These are phyloP conservation scores for Melanotaenia boesemani DNA, from an alignment of 2,797 vertebrate genomes.

Conservation along the genomic window DNA sequence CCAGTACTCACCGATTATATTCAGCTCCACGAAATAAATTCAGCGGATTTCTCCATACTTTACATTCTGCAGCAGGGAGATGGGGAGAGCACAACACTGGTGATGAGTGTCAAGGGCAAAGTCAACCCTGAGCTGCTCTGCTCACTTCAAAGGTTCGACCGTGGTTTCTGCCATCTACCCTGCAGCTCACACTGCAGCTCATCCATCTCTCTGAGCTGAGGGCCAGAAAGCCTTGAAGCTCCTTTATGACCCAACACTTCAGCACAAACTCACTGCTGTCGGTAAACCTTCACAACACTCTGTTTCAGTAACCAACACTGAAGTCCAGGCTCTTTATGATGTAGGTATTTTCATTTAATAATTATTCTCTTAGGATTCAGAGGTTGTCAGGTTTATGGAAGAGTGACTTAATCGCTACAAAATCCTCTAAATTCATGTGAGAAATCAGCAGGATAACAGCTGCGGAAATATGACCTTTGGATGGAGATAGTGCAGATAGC, in stretches of 20 bases:
- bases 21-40: conserved; percentile 98
- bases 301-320: not conserved
- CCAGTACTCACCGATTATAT: conserved; percentile 93
- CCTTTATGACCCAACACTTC: conserved; percentile 20
- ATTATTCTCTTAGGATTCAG: not conserved
- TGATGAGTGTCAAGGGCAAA: conserved; percentile 41
- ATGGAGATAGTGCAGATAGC: not conserved
- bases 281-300: not conserved
- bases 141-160: conserved; percentile 40
- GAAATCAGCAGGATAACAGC: not conserved
- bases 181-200: conserved; percentile 23
- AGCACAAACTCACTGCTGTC: conserved; percentile 4
- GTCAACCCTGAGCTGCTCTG: conserved; percentile 28
- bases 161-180: conserved; percentile 16
- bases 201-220: conserved; percentile 25
- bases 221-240: conserved; percentile 19
- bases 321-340: conserved; percentile 1
- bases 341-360: not conserved
- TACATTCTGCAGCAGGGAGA: conserved; percentile 91
- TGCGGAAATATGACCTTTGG: not conserved
- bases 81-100: conserved; percentile 45
- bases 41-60: conserved; percentile 98
- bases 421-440: too few relatives aligned
- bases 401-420: too few relatives aligned
- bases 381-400: not conserved